Evolutionary conservation across 1,140 invertebrate species (phyloP).

Genomic region (Diuraphis noxia): DNA sequence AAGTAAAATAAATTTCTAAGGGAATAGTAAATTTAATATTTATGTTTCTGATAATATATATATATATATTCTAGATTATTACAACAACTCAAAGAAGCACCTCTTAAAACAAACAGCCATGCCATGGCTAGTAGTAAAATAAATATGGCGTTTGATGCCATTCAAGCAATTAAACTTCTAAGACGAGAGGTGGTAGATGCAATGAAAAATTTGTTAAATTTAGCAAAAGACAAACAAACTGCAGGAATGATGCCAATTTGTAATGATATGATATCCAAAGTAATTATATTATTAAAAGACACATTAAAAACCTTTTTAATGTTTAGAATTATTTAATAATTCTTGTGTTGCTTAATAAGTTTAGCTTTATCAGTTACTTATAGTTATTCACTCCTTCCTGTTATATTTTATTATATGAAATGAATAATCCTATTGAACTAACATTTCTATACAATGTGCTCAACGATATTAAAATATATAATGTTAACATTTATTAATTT

Average conservation of each 20-base stretch:
- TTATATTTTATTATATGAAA: not conserved
- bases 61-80: constrained; percentile 66
- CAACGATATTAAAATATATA: not conserved
- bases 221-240: constrained; percentile 73
- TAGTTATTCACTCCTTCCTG: not conserved
- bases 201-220: constrained; percentile 74
- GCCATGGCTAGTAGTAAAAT: constrained; percentile 74
- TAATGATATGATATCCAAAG: constrained; percentile 76
- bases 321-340: not conserved
- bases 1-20: constrained; percentile 64
- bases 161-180: constrained; percentile 76
- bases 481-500: constrained; percentile 47
- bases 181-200: constrained; percentile 76
- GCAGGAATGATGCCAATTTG: constrained; percentile 76
- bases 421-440: not conserved
- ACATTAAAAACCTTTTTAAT: not conserved
- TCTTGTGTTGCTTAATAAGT: not conserved
- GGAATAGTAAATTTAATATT: not conserved
- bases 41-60: not conserved
- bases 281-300: constrained; percentile 56
- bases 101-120: constrained; percentile 66
- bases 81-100: constrained; percentile 79
- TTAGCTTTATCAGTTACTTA: not conserved
- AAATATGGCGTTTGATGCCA: constrained; percentile 77
- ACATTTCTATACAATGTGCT: not conserved